Evolutionary conservation across 2,888 invertebrate species (phyloP).

Genomic region (Drosophila paramelanica): DNA sequence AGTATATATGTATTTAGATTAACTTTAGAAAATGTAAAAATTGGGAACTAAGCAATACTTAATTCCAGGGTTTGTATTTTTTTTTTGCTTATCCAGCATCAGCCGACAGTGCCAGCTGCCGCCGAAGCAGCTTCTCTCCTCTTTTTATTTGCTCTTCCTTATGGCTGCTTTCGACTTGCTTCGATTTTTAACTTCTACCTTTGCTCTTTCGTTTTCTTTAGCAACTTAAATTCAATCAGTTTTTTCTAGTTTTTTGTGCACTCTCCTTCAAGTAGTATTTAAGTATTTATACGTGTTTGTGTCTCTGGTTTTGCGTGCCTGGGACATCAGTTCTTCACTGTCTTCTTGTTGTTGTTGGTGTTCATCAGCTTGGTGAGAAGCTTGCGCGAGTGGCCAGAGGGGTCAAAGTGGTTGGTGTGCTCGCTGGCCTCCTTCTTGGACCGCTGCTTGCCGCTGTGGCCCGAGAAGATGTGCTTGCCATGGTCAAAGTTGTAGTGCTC

Average conservation of each 20-base stretch:
- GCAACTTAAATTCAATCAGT: conserved; percentile 14
- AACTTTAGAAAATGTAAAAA: conserved; percentile 57
- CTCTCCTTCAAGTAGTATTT: conserved; percentile 21
- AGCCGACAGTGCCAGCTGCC: conserved; percentile 57
- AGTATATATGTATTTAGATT: conserved; percentile 62
- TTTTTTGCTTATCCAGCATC: conserved; percentile 33
- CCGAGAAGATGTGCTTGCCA: conserved; percentile 94
- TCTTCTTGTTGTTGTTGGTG: conserved; percentile 90
- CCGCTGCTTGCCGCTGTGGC: conserved; percentile 95
- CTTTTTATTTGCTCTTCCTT: neutral
- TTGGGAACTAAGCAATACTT: conserved; percentile 53
- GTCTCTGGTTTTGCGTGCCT: conserved; percentile 14
- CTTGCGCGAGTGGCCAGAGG: conserved; percentile 91
- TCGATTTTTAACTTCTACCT: conserved; percentile 35
- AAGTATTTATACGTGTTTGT: conserved; percentile 17
- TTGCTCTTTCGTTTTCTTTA: conserved; percentile 15
- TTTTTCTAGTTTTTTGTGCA: conserved; percentile 25
- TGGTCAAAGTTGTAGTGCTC: conserved; percentile 97
- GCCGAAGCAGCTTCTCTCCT: conserved; percentile 31
- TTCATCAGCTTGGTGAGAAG: conserved; percentile 54
- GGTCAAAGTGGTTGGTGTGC: conserved; percentile 96
- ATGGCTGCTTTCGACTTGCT: conserved; percentile 21
- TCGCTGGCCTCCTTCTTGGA: conserved; percentile 94
- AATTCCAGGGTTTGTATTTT: conserved; percentile 35
- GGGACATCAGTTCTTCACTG: conserved; percentile 63